Base-by-base conservation (phyloP, 2,888 invertebrate species). In the Pimpla rufipes region DNA sequence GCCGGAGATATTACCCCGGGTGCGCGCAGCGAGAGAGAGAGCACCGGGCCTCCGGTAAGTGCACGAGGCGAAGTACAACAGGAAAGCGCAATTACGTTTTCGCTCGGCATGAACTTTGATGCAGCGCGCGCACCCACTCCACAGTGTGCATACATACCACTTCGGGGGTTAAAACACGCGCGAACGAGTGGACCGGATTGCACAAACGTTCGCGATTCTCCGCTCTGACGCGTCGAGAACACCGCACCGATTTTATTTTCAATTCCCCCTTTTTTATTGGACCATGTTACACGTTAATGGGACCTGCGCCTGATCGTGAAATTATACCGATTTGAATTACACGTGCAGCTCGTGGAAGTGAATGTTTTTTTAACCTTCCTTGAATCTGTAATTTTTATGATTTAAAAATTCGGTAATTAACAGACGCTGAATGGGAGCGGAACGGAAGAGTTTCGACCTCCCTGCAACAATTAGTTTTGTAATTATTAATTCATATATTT, bases 1-100 rank as follows among this genome's bases (percentile, higher is more conserved):
- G 76, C 45, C 21, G 67, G 45, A 79, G 83, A 79, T 71, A 79
- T 83, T 79, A 75, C n/a, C n/a, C n/a, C n/a, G n/a, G n/a, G n/a
- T n/a, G n/a, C n/a, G n/a, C 75, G 50, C 52, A 55, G 71, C 42
- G 37, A 10, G 29, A 37, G 57, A 52, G 37, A 35, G 35, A 16
- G 13, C 21, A 59, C 66, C 18, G 37, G 45, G n/a, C n/a, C n/a
- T n/a, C 74, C 18, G 62, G 35, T 59, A 35, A 18, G 37, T 18
- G 16, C 11, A 50, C n/a, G 42, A 57, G 35, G 35, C 37, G n/a
- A 21, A 73, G 66, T 50, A 70, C 52, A 66, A 57, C 64, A 45
- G 64, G 59, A 55, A 55, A 73, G 62, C 42, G 68, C 73, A 82
- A 79, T 79, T 82, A 82, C 64, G 59, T 67, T 71, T 52, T 67